phyloP scores from a whole-genome alignment of 2,888 invertebrate genomes.

The Gymnocheta viridis region DNA sequence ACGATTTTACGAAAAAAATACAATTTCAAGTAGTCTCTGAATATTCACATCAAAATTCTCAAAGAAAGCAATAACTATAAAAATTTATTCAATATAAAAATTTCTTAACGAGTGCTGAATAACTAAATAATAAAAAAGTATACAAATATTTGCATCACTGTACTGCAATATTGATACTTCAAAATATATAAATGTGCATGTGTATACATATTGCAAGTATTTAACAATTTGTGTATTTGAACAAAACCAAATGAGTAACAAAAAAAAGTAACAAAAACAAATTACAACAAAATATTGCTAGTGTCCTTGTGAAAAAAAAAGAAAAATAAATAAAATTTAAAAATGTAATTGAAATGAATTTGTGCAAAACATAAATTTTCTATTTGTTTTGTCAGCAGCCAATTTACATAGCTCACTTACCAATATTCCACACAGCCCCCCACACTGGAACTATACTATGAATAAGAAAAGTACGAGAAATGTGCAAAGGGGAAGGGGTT shows the following conservation, averaged over 20 bases:
- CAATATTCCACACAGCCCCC: neutral
- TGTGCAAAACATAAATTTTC: constrained; percentile 23
- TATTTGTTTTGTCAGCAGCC: constrained; percentile 52
- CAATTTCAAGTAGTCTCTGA: no score
- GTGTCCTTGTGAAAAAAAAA: constrained; percentile 46
- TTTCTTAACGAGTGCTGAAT: no score
- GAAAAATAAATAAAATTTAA: constrained; percentile 24
- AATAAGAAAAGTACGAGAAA: neutral
- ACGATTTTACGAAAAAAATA: no score
- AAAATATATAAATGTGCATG: neutral
- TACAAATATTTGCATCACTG: neutral
- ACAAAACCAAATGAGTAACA: constrained; percentile 30
- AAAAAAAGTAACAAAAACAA: neutral
- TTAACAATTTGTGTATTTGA: constrained; percentile 11
- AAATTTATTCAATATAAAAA: no score
- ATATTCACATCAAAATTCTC: no score
- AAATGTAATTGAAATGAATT: constrained; percentile 17
- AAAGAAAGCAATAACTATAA: no score
- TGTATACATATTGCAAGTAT: neutral
- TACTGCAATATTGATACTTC: neutral
- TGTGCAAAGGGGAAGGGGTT: neutral
- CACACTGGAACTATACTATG: neutral
- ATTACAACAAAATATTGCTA: constrained; percentile 35
- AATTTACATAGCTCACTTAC: constrained; percentile 27
- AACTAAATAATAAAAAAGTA: no score